Percentiles rank a stretch among this genome's conserved stretches.
Conservation (phyloP, 2,113 vertebrate genomes). For the Tetrax tetrax region DNA sequence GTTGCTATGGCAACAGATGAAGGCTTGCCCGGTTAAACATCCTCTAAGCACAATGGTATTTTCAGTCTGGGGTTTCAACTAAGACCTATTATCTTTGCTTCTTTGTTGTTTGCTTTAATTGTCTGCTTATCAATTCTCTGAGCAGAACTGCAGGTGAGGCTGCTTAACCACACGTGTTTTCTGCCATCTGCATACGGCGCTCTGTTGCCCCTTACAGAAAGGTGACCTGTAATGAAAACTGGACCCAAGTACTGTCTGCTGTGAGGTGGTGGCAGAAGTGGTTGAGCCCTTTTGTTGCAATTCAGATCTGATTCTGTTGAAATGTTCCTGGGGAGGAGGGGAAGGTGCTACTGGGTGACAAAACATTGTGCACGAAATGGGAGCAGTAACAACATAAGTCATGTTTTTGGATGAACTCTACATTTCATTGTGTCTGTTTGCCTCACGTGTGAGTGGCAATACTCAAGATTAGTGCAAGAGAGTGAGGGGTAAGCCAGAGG, state of each 20-base stretch:
- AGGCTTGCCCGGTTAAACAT: slow-evolving; percentile 50
- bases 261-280: background rate
- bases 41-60: slow-evolving; percentile 50
- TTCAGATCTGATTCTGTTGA: background rate
- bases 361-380: background rate
- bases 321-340: background rate
- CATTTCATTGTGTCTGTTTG: background rate
- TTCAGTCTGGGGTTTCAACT: slow-evolving; percentile 43
- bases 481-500: background rate
- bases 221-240: background rate
- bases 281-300: background rate
- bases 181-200: background rate
- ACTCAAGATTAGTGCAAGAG: background rate
- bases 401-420: background rate
- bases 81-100: slow-evolving; percentile 41
- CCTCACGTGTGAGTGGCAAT: background rate
- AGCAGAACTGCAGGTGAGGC: background rate
- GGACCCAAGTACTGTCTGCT: background rate
- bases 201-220: background rate
- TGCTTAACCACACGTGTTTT: background rate
- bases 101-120: slow-evolving; percentile 50
- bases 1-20: slow-evolving; percentile 83
- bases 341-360: background rate
- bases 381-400: background rate
- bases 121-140: background rate